phyloP scores from a whole-genome alignment of 2,113 vertebrate species.

The Heptranchias perlo region DNA sequence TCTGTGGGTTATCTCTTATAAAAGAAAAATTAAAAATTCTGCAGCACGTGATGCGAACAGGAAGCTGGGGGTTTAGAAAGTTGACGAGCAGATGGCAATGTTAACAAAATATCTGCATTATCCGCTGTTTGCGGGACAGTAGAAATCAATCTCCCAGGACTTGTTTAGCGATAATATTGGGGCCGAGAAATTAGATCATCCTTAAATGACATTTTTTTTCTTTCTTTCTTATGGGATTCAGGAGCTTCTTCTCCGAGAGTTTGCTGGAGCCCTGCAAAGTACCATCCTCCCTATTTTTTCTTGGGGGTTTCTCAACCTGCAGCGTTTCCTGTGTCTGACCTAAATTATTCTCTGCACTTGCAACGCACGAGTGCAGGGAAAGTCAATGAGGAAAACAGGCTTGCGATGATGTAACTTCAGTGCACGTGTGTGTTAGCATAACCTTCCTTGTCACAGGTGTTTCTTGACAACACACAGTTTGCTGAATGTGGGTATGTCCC shows the following conservation, averaged over 20 bases:
- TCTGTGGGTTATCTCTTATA: neutral
- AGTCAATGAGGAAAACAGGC: too few species aligned
- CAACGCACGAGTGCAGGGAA: too few species aligned
- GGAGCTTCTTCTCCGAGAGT: neutral
- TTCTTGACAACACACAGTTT: too few species aligned
- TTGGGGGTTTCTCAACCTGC: neutral
- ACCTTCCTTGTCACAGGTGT: too few species aligned
- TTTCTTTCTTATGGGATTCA: neutral
- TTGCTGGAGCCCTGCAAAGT: too few species aligned
- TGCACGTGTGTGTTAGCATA: too few species aligned
- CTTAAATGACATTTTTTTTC: too few species aligned
- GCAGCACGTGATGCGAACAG: neutral
- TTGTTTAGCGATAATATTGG: too few species aligned
- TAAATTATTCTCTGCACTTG: neutral
- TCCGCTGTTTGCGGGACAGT: neutral
- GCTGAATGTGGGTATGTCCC: neutral
- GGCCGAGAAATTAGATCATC: neutral
- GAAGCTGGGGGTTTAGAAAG: neutral
- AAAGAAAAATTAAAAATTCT: neutral
- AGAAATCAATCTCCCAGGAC: neutral
- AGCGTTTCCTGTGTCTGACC: neutral
- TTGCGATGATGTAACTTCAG: too few species aligned
- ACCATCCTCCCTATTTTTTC: neutral
- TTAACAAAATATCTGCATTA: neutral
- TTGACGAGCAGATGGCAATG: neutral